Conservation (phyloP, 1,140 invertebrate species). For the Lerema accius region DNA sequence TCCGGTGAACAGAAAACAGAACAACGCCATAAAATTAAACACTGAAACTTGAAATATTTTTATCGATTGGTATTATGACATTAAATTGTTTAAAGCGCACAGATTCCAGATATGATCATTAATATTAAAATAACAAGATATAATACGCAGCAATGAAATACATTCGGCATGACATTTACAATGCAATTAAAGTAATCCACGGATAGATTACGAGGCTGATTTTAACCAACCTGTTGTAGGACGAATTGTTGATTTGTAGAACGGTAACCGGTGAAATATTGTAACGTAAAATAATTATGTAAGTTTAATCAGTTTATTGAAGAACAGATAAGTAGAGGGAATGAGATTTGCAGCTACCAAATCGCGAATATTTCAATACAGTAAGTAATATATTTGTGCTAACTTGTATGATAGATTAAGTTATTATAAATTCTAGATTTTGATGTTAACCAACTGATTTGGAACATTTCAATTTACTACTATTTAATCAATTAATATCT, state of each 20-base stretch:
- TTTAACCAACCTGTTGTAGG: constrained; percentile 11
- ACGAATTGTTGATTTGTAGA: constrained; percentile 13
- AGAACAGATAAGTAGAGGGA: too few species aligned
- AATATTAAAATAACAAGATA: constrained; percentile 32
- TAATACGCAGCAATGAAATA: constrained; percentile 20
- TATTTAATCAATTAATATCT: too few species aligned
- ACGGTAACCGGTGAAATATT: constrained; percentile 5
- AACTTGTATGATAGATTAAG: too few species aligned
- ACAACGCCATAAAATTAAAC: neutral
- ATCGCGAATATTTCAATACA: too few species aligned
- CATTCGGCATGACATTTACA: constrained; percentile 31
- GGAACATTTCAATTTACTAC: too few species aligned
- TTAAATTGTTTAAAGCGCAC: constrained; percentile 23
- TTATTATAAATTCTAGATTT: too few species aligned
- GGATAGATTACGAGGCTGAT: constrained; percentile 31
- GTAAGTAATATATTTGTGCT: too few species aligned
- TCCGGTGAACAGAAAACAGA: neutral
- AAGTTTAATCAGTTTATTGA: too few species aligned
- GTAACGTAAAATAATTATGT: too few species aligned
- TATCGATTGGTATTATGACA: constrained; percentile 14
- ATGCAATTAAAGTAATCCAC: constrained; percentile 33
- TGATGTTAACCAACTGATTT: too few species aligned
- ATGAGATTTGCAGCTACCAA: too few species aligned
- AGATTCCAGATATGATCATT: constrained; percentile 23
- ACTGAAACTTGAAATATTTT: constrained; percentile 4